phyloP scores from a whole-genome alignment of 2,113 vertebrate genomes.

The Nothocercus nigrocapillus region DNA sequence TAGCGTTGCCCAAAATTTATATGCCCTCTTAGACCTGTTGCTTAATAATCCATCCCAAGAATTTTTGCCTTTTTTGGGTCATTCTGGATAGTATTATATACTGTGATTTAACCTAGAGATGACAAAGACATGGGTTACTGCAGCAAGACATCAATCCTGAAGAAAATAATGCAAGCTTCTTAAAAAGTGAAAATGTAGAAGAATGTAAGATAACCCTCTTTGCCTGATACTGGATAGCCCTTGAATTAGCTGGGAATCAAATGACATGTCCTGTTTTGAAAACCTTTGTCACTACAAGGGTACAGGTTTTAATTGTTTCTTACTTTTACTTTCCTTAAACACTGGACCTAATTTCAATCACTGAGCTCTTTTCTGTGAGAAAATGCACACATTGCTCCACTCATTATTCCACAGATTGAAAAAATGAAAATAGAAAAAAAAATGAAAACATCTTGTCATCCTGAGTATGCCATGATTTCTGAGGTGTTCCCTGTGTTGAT shows the following conservation, averaged over 20 bases:
- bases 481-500: background rate
- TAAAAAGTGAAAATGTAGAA: background rate
- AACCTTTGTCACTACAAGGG: background rate
- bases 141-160: background rate
- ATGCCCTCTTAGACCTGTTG: background rate
- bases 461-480: background rate
- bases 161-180: background rate
- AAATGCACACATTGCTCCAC: background rate
- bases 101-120: background rate
- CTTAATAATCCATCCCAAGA: background rate
- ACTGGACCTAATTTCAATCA: background rate
- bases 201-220: background rate
- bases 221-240: background rate
- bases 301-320: background rate
- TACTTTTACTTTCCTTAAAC: background rate
- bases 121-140: background rate
- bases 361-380: background rate
- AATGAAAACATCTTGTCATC: background rate
- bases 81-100: background rate
- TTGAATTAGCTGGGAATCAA: background rate
- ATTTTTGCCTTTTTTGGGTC: background rate
- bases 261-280: background rate
- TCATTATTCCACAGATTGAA: background rate
- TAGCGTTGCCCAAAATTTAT: fast-evolving
- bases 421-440: background rate